Evolutionary conservation across 2,888 invertebrate species (phyloP), one percentile per base, ranked within the genome.

Genomic region (Kuschelorhynchus macadamiae): DNA sequence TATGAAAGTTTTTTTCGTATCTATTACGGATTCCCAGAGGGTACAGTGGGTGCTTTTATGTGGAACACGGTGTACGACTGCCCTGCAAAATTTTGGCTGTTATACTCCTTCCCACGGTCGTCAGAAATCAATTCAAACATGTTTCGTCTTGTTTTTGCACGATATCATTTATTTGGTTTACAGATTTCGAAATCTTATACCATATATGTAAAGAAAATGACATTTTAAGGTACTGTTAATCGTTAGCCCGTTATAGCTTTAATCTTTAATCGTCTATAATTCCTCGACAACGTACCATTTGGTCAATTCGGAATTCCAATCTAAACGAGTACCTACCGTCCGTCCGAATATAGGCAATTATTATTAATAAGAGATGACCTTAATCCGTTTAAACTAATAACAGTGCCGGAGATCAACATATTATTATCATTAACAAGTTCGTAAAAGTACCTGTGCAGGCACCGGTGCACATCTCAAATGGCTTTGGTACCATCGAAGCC

Each of bases 381-480:
- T 66, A 66, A 66, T 66, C 66, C 67, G 67, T 56, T 67, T 62
- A 62, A 60, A 25, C 42, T 67, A 67, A 67, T 60, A 61, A 55
- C 61, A 56, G 67, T 16, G 50, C 61, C 55, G 44, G 56, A 49
- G 39, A 60, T 60, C 47, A 41, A 49, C 67, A 61, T 67, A 67
- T 61, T 67, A 67, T 62, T 47, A 67, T 67, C 67, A 62, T 67
- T 67, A 67, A 61, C 61, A 50, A 62, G 46, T 62, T 44, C 61
- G 53, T 59, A 66, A 66, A 53, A 53, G 66, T 63, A 63, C 63
- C 63, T 63, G 63, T 42, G 59, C 60, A 46, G 17, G 57, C 65
- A 57, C 59, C 65, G 57, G 46, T 55, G 53, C 53, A 50, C 50
- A 66, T 66, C 60, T 50, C 50, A 57, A 36, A 41, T 59, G 57